Evolutionary conservation across 2,888 invertebrate species (phyloP), one percentile per base, ranked within the genome.

Genomic region (Mystacides longicornis): DNA sequence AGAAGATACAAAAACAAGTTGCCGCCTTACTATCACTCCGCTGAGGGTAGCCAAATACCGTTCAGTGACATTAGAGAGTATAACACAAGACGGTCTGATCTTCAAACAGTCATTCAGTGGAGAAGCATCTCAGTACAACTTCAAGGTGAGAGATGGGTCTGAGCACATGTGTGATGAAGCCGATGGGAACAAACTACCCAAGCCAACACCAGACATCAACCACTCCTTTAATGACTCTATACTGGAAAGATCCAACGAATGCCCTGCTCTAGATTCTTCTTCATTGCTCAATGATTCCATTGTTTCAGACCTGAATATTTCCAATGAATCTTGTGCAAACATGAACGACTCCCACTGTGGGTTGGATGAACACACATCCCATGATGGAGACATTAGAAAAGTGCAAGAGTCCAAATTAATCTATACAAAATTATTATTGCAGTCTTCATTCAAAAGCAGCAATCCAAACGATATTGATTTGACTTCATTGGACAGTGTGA

Each of bases 141-240:
- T 65, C 67, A 64, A 61, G 65, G 68, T 62, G 71, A 72, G 66
- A 69, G 71, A 67, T 78, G 78, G 76, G 74, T 77, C 67, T 77
- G 72, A 73, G 16, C 2, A 16, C 2, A 16, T 46, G 59, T 62
- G 22, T 48, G 62, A 65, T 43, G 54, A 65, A 55, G 57, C 62
- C 14, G 63, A 64, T 45, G 59, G 57, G 20, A 67, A 65, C 55
- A 65, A 66, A 51, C 57, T 64, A 21, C 64, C 66, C 9, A 65
- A 66, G 1, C 51, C 64, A 7, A 14, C 46, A n/a, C 23, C 50
- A 23, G 66, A 66, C 51, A 66, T 67, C 4, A 62, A 66, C 49
- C 62, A 68, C n/a, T 67, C 65, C 27, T 63, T 66, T 46, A 68
- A 68, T 46, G 66, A 66, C 54, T 68, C 61, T 23, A 55, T 61